Percentiles rank a stretch among this genome's conserved stretches.
Evolutionary conservation across 2,797 vertebrate species (phyloP).

Genomic region (Phataginus tetradactyla): DNA sequence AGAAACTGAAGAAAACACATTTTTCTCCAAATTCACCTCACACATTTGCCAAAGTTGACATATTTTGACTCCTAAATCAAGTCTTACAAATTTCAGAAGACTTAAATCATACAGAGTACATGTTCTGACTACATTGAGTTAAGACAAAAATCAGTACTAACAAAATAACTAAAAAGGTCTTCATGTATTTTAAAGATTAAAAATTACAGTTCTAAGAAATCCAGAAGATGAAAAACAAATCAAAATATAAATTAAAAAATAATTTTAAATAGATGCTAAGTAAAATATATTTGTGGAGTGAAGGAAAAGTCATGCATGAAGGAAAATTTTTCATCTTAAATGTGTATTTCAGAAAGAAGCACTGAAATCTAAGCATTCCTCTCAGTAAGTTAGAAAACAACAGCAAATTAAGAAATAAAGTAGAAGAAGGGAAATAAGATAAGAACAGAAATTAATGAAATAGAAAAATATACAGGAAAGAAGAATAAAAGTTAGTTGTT

Average conservation of each 20-base stretch:
- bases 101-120: not conserved
- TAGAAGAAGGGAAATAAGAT: not conserved
- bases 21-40: not conserved
- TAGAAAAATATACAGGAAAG: not conserved
- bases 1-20: not conserved
- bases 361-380: not conserved
- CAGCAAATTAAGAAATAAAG: not conserved
- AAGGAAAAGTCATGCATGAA: not conserved
- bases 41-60: not conserved
- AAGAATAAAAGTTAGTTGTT: not conserved
- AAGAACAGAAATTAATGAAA: not conserved
- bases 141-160: not conserved
- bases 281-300: not conserved
- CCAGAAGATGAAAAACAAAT: not conserved
- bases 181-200: not conserved
- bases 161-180: not conserved
- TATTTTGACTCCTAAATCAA: not conserved
- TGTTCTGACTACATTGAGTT: not conserved
- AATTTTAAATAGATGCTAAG: not conserved
- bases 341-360: not conserved
- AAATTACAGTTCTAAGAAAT: not conserved
- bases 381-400: not conserved
- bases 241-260: not conserved
- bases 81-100: not conserved
- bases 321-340: not conserved